Evolutionary conservation across 2,888 invertebrate genomes (phyloP), one percentile per base, ranked within the genome.

Genomic region (Drosophila falleni): DNA sequence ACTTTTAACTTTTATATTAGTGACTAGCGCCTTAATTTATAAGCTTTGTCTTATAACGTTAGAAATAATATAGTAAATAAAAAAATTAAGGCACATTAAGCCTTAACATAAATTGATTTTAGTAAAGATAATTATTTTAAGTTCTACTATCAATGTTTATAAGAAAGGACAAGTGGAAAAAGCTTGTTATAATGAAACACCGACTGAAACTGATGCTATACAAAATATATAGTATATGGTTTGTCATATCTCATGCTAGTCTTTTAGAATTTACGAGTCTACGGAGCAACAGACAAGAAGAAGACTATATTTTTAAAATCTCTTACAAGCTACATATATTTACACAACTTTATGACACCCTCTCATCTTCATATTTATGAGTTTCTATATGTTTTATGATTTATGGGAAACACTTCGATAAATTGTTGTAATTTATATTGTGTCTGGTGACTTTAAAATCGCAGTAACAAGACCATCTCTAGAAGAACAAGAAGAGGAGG

Each of bases 341-440:
- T 19, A 19, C 50, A 19, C 33, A 35, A 50, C 6, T 35, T 50
- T 50, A 50, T 35, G 50, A 23, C 9, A 50, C 19, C 4, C 19
- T 19, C 13, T 35, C 31, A 37, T 11, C 11, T 13, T 8, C n/a
- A 16, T 19, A 33, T 50, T 50, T 50, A 50, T 33, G 50, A 16
- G 49, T 49, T 49, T 49, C 33, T 35, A 23, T 35, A 50, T 35
- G 33, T 19, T 35, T 35, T 31, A 8, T 50, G 50, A 50, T 50
- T 50, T 50, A 50, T 50, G 50, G 33, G 1, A 50, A 50, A 50
- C 50, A 50, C 33, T 33, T 23, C 50, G 35, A 42, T 54, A 41
- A 54, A 31, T n/a, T 55, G n/a, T 19, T 33, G 42, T 23, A 23
- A 19, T 55, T 55, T 42, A 55, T 42, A 55, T 39, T 41, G 41